These are phyloP conservation scores for Acanthisitta chloris DNA, from an alignment of 2,113 vertebrate genomes.

Conservation along the genomic window DNA sequence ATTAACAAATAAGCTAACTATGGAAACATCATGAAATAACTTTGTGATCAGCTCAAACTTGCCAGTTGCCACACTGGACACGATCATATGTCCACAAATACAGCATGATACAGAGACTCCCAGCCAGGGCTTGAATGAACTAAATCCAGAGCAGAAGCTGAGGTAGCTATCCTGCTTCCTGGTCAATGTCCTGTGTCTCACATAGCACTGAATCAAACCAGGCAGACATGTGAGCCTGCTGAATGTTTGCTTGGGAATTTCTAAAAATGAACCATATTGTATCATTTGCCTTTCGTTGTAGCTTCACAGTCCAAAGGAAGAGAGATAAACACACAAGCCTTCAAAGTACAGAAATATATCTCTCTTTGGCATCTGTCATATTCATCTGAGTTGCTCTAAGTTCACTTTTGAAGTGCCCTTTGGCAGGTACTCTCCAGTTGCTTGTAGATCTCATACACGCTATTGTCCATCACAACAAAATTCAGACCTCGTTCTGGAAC, in stretches of 20 bases:
- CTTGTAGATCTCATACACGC: neutral
- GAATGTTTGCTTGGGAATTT: neutral
- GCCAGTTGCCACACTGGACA: neutral
- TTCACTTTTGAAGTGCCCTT: neutral
- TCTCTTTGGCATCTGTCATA: neutral
- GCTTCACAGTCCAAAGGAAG: neutral
- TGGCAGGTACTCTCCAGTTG: neutral
- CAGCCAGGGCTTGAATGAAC: neutral
- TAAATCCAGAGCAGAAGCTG: neutral
- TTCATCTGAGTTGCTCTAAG: neutral
- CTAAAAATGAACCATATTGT: neutral
- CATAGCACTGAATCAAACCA: neutral
- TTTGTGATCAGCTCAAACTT: neutral
- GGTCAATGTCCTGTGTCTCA: neutral
- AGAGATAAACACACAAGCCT: neutral
- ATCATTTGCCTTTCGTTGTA: neutral
- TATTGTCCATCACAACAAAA: neutral
- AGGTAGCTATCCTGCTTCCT: neutral
- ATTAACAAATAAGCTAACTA: neutral
- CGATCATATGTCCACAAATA: neutral
- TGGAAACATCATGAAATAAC: neutral
- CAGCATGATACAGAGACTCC: neutral
- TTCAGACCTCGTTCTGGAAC: neutral
- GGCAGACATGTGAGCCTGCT: neutral
- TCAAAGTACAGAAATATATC: neutral